A percentile compares a stretch with the other conserved stretches of the same genome.
Evolutionary conservation across 2,888 invertebrate genomes (phyloP).

Genomic region (Pteria penguin): DNA sequence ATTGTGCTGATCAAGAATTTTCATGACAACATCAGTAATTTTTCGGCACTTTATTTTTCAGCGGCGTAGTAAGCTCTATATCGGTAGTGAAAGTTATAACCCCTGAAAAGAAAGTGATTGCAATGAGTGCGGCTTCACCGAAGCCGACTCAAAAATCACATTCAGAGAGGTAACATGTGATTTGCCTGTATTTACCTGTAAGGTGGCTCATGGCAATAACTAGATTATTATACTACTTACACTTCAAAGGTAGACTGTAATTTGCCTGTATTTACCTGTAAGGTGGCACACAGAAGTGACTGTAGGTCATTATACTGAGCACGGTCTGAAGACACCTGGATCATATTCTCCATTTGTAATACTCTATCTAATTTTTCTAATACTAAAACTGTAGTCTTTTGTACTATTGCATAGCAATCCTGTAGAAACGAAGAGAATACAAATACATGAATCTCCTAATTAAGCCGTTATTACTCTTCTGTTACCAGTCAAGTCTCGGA

Average conservation of each 20-base stretch:
- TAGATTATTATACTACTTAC: constrained; percentile 96
- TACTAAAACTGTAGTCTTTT: constrained; percentile 97
- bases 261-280: constrained; percentile 86
- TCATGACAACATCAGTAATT: no score
- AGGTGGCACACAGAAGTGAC: constrained; percentile 96
- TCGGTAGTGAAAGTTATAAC: no score
- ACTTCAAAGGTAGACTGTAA: no score
- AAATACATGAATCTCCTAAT: not conserved
- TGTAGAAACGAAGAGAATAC: constrained; percentile 47
- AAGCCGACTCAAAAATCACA: no score
- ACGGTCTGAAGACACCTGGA: constrained; percentile 90
- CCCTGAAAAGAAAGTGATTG: no score
- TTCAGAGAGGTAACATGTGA: no score
- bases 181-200: constrained; percentile 86
- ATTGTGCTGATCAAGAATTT: no score
- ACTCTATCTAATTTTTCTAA: constrained; percentile 96
- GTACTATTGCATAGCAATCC: constrained; percentile 97
- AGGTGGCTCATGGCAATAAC: constrained; percentile 96
- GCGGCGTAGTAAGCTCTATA: no score
- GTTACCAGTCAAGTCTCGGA: no score
- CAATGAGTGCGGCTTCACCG: no score
- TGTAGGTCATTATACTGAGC: constrained; percentile 97
- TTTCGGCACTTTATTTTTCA: no score
- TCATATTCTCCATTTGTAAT: constrained; percentile 91
- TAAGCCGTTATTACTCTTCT: no score